These are phyloP conservation scores for Zophobas atratus DNA, from an alignment of 1,140 invertebrate genomes.

Conservation along the genomic window DNA sequence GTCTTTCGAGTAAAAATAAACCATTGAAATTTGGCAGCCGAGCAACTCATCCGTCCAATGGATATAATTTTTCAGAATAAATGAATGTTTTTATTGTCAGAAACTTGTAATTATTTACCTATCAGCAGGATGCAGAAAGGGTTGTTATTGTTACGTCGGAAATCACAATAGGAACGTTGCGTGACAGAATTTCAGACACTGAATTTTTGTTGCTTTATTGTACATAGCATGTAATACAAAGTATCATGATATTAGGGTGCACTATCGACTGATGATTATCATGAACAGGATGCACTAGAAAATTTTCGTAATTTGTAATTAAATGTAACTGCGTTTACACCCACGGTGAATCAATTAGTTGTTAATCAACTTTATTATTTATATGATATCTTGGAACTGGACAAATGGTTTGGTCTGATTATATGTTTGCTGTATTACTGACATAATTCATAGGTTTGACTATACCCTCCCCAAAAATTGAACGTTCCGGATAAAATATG, in stretches of 20 bases:
- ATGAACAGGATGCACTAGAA: too few species aligned
- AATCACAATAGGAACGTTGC: conserved; percentile 23
- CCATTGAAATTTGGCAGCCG: background rate
- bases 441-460: too few species aligned
- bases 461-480: too few species aligned
- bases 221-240: background rate
- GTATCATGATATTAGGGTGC: background rate
- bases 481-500: too few species aligned
- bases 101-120: conserved; percentile 33
- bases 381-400: too few species aligned
- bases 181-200: conserved; percentile 24
- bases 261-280: too few species aligned
- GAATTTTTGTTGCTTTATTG: conserved; percentile 26
- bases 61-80: conserved; percentile 20
- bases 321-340: too few species aligned
- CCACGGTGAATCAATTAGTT: too few species aligned
- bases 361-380: too few species aligned
- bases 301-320: too few species aligned
- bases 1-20: background rate
- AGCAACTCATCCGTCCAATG: background rate
- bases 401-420: too few species aligned
- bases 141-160: conserved; percentile 21
- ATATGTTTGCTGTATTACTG: too few species aligned
- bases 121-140: conserved; percentile 18
- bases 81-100: conserved; percentile 5